phyloP scores from a whole-genome alignment of 2,797 vertebrate species.

The Buceros bicornis region DNA sequence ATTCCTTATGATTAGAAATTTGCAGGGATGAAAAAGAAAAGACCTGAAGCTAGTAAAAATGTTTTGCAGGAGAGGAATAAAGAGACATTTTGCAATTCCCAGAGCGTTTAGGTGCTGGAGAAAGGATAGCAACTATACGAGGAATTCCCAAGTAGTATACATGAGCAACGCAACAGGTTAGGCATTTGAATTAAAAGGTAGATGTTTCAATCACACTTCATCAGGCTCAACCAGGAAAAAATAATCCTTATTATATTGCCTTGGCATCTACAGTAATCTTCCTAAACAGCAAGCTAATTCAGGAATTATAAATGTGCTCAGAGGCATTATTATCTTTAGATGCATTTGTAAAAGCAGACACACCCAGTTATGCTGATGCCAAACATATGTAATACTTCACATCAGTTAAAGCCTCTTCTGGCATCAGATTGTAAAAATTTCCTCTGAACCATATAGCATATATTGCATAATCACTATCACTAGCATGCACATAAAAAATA shows the following conservation, averaged over 20 bases:
- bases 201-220: constrained; percentile 1
- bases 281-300: constrained; percentile 28
- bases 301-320: constrained; percentile 43
- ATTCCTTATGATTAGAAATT: constrained; percentile 57
- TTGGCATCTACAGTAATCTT: neutral
- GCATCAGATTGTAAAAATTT: neutral
- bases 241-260: neutral
- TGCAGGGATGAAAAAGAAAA: constrained; percentile 48
- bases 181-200: constrained; percentile 40
- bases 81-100: constrained; percentile 55
- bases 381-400: constrained; percentile 7
- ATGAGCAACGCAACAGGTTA: constrained; percentile 33
- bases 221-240: neutral
- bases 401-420: neutral
- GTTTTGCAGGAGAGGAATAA: constrained; percentile 47
- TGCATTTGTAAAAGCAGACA: constrained; percentile 3
- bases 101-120: constrained; percentile 29
- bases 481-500: neutral
- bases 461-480: neutral
- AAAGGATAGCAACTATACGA: neutral
- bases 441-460: neutral
- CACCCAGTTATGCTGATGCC: neutral
- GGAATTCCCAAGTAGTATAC: constrained; percentile 41
- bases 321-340: neutral
- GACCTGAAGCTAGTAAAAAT: constrained; percentile 51